Base-by-base conservation (phyloP, 2,888 invertebrate genomes). In the Junonia oenone region DNA sequence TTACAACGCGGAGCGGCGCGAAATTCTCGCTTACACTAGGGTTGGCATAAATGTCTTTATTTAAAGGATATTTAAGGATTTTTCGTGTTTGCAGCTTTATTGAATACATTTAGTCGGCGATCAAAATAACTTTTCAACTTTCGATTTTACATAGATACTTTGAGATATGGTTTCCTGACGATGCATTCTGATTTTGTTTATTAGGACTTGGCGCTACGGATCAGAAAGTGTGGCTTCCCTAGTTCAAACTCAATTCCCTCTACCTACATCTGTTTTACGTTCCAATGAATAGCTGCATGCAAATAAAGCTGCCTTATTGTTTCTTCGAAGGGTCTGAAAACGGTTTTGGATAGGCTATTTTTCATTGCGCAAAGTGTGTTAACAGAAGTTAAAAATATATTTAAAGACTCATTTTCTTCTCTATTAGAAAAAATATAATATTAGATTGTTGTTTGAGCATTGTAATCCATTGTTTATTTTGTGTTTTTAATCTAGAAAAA, bases 241-340 rank as follows among this genome's bases (percentile, higher is more conserved):
- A 48, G 47, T 14, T 54, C 29, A 71, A 78, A 76, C 80, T 76
- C 76, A 75, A 80, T 81, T 78, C 72, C 64, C 65, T 66, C 76
- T 76, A 78, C 77, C 78, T 78, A 76, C 81, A 78, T 73, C 78
- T 80, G 78, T 80, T 83, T 82, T 79, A 81, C 79, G 79, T 79
- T 72, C 72, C 78, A 71, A 81, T 78, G 81, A 80, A 80, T 80
- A 75, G 81, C 71, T 76, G 76, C 77, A 81, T 79, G 66, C 78
- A 80, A 81, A 83, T 82, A 79, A 68, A 70, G 68, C 71, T 65
- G 68, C 76, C 73, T 78, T 80, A 79, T 81, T 83, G 79, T 81
- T 76, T 71, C 75, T 75, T 70, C 72, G 73, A 74, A 72, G 75
- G 72, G 76, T 64, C 63, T 51, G 55, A 51, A 55, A 55, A 51